Base-by-base conservation (phyloP, 1,140 invertebrate species). In the Venustaconcha ellipsiformis region DNA sequence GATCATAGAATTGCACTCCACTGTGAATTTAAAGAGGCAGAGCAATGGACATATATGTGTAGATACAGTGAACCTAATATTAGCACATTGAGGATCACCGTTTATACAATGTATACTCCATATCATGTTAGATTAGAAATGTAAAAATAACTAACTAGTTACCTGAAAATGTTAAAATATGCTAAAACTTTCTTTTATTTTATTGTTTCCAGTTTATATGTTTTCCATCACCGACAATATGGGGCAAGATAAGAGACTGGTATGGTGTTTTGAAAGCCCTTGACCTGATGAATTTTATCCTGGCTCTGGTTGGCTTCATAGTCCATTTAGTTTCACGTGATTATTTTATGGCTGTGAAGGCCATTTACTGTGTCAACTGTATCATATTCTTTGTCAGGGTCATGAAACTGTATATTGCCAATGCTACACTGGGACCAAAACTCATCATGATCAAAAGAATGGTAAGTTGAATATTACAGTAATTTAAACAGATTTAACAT, bases 371-470 rank as follows among this genome's bases (percentile, higher is more conserved):
- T 71, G 65, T 88, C 65, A 88, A 85, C 70, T 80, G 76, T 30
- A 80, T 87, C 37, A 78, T 89, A n/a, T 88, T 88, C 70, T 88
- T 82, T 74, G 71, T 90, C 14, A 71, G 88, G 37, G 78, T 88
- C n/a, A 78, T 88, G 64, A 86, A 86, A 59, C 65, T 88, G 11
- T 89, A 87, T 72, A 86, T 82, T 18, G 83, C 84, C 26, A 86
- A 87, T 81, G 84, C 82, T 30, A 76, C 79, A 17, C 80, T 90
- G 11, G 91, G 91, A n/a, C 91, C 90, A 14, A 91, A 91, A 74
- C 83, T 91, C 12, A 87, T 90, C 69, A 91, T 91, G 84, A 90
- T 91, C 14, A 85, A 88, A 65, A 86, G 83, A 73, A 91, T 91
- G 90, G 89, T 91, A 82, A 83, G 84, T 74, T 59, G 11, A 17